These are phyloP conservation scores for Thymelicus sylvestris DNA, from an alignment of 2,888 invertebrate genomes.

Conservation along the genomic window DNA sequence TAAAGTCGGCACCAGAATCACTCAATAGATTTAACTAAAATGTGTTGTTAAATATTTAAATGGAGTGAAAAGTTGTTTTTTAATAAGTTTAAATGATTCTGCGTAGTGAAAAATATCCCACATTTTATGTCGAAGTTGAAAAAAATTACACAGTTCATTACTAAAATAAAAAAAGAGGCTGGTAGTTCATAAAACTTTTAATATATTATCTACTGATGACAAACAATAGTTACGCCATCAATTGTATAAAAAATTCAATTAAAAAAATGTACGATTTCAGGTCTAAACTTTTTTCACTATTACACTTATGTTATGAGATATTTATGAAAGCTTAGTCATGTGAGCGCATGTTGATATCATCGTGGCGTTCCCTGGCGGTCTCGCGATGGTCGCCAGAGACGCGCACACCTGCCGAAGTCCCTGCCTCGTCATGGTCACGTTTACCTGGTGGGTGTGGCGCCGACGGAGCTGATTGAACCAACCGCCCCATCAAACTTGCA, in stretches of 20 bases:
- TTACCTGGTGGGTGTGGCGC: conserved; percentile 69
- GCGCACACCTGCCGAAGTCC: conserved; percentile 72
- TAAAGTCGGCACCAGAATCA: no score
- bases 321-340: conserved; percentile 55
- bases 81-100: no score
- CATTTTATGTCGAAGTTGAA: no score
- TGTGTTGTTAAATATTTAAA: no score
- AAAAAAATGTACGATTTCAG: conserved; percentile 73
- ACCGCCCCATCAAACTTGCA: conserved; percentile 83
- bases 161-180: neutral
- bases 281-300: conserved; percentile 63
- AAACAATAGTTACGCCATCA: conserved; percentile 77
- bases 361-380: conserved; percentile 74
- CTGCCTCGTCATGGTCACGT: conserved; percentile 74
- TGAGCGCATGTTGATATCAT: conserved; percentile 76
- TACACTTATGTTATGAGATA: conserved; percentile 42
- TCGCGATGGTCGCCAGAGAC: conserved; percentile 79
- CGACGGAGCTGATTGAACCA: conserved; percentile 86
- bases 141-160: neutral
- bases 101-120: no score
- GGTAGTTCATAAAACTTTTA: conserved; percentile 57
- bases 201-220: conserved; percentile 76
- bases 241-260: conserved; percentile 73
- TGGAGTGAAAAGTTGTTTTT: no score
- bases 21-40: no score